Percentiles rank a stretch among this genome's conserved stretches.
Conservation (phyloP, 2,113 vertebrate genomes). For the Charina bottae region DNA sequence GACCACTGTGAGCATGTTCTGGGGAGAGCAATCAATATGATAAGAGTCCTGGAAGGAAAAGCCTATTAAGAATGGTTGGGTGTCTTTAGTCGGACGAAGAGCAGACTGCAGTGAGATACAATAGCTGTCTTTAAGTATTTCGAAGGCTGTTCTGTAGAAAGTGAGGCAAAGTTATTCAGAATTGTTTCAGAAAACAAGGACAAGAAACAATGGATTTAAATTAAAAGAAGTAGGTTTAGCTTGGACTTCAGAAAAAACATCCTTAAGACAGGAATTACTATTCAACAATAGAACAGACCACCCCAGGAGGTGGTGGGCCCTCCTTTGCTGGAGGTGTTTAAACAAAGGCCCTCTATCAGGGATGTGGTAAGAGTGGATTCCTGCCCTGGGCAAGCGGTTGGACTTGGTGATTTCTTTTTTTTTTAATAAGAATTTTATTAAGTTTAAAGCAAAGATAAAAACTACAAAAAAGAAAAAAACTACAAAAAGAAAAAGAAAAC, state of each 20-base stretch:
- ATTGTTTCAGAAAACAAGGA: background rate
- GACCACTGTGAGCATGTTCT: background rate
- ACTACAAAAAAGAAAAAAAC: no score
- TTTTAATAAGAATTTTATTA: no score
- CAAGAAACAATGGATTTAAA: background rate
- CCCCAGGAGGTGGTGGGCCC: background rate
- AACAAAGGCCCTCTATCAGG: background rate
- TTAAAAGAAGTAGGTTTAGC: background rate
- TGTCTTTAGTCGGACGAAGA: background rate
- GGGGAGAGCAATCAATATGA: background rate
- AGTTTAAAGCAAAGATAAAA: no score
- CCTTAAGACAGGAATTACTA: background rate
- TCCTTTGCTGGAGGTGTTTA: background rate
- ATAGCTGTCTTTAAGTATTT: background rate
- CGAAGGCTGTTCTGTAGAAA: background rate
- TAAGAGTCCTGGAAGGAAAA: background rate
- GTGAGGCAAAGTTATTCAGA: background rate
- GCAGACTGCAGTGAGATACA: background rate
- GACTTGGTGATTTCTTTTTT: background rate
- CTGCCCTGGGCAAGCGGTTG: background rate
- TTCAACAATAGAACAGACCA: background rate
- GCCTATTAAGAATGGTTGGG: background rate
- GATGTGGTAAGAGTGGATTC: background rate
- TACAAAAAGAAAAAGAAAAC: no score
- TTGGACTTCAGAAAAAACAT: background rate